phyloP scores from a whole-genome alignment of 2,113 vertebrate genomes.

The Myocastor coypus region DNA sequence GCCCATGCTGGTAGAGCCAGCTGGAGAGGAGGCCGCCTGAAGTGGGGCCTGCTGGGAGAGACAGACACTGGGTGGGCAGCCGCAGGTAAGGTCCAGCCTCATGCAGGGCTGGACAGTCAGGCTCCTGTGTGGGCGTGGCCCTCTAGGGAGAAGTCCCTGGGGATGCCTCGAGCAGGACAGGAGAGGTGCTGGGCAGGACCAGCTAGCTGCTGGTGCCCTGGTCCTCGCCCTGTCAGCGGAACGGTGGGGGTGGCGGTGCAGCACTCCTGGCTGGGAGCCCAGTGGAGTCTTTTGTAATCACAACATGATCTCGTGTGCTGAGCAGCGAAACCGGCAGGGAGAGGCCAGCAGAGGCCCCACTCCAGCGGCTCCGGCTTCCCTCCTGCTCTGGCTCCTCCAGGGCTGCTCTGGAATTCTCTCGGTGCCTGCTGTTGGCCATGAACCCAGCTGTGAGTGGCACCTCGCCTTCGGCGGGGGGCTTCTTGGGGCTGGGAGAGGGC shows the following conservation, averaged over 20 bases:
- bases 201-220: constrained; percentile 57
- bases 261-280: constrained; percentile 91
- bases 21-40: not conserved
- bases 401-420: constrained; percentile 91
- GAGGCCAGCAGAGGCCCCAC: constrained; percentile 84
- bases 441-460: constrained; percentile 94
- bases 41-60: not conserved
- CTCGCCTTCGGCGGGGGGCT: constrained; percentile 74
- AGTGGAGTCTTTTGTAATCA: constrained; percentile 94
- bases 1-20: not conserved
- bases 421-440: constrained; percentile 89
- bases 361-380: constrained; percentile 85
- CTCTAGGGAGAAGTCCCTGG: not conserved
- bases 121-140: not conserved
- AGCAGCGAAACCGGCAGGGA: constrained; percentile 90
- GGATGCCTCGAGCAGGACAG: constrained; percentile 1
- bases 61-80: not conserved
- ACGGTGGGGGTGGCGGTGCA: constrained; percentile 91
- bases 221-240: constrained; percentile 81
- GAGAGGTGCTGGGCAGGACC: constrained; percentile 66
- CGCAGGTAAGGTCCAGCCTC: not conserved
- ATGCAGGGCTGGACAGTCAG: not conserved
- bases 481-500: constrained; percentile 62
- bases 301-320: constrained; percentile 96
- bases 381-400: constrained; percentile 88